Evolutionary conservation across 2,797 vertebrate genomes (phyloP).

Genomic region (Capromys pilorides): DNA sequence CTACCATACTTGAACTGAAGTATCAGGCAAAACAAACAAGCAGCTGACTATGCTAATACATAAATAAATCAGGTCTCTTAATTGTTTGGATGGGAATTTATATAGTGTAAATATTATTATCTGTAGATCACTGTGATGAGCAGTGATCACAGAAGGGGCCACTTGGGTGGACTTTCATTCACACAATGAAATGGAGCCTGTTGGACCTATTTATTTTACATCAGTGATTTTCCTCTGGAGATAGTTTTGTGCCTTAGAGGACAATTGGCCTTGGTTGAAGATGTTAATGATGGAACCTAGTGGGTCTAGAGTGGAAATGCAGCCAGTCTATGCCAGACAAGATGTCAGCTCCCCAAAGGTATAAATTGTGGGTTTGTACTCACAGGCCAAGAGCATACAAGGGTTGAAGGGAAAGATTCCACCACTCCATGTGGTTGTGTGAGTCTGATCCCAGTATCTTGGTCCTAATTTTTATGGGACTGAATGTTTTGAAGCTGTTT

Average conservation of each 20-base stretch:
- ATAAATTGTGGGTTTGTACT: neutral
- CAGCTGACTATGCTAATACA: slow-evolving; percentile 84
- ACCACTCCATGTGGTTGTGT: neutral
- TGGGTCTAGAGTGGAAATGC: too few relatives aligned
- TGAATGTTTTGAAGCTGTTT: neutral
- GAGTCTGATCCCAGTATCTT: neutral
- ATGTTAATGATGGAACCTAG: neutral
- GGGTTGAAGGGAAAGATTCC: neutral
- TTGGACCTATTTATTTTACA: neutral
- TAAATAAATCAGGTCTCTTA: slow-evolving; percentile 83
- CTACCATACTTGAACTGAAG: slow-evolving; percentile 79
- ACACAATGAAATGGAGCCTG: neutral
- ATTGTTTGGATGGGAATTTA: slow-evolving; percentile 83
- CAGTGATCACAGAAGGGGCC: slow-evolving; percentile 73
- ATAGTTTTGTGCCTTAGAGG: neutral
- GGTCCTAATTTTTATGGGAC: neutral
- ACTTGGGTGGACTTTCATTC: neutral
- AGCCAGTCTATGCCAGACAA: neutral
- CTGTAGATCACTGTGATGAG: slow-evolving; percentile 63
- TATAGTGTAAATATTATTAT: slow-evolving; percentile 17
- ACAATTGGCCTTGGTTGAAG: neutral
- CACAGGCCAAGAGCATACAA: neutral
- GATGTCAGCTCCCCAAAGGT: accelerated
- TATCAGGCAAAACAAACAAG: slow-evolving; percentile 82
- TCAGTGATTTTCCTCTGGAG: neutral